These are phyloP conservation scores for Metallyticus violacea DNA, from an alignment of 2,888 invertebrate genomes.

Conservation along the genomic window DNA sequence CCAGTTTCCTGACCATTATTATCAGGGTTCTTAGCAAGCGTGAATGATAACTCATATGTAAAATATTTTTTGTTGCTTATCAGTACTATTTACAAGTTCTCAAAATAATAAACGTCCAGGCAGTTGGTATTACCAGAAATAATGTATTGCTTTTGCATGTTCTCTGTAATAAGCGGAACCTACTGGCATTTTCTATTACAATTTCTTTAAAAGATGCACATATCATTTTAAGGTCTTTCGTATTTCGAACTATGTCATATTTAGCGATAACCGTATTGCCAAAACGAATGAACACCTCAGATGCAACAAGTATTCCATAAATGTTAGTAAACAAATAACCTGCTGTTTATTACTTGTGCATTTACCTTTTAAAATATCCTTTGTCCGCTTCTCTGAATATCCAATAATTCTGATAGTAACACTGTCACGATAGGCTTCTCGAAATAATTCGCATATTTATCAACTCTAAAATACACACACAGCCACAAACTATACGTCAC, in stretches of 20 bases:
- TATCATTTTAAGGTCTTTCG: background rate
- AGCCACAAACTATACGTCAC: conserved; percentile 20
- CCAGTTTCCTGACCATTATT: too few species aligned
- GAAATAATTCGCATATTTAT: background rate
- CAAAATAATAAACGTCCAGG: too few species aligned
- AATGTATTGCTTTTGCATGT: too few species aligned
- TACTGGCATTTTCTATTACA: background rate
- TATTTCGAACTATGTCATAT: background rate
- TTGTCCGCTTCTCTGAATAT: background rate
- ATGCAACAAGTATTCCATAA: background rate
- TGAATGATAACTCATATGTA: too few species aligned
- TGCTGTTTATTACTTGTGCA: background rate
- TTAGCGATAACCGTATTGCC: too few species aligned
- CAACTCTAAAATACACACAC: background rate
- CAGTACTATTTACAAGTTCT: too few species aligned
- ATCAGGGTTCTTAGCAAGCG: too few species aligned
- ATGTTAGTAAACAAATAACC: background rate
- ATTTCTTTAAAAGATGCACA: background rate
- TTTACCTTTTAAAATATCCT: background rate
- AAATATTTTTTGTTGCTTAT: too few species aligned
- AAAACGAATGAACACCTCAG: background rate
- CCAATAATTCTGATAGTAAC: background rate
- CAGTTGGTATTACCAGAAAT: too few species aligned
- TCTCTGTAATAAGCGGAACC: background rate
- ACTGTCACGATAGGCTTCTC: background rate